These are phyloP conservation scores for Indicator indicator DNA, from an alignment of 2,113 vertebrate species.

Conservation along the genomic window DNA sequence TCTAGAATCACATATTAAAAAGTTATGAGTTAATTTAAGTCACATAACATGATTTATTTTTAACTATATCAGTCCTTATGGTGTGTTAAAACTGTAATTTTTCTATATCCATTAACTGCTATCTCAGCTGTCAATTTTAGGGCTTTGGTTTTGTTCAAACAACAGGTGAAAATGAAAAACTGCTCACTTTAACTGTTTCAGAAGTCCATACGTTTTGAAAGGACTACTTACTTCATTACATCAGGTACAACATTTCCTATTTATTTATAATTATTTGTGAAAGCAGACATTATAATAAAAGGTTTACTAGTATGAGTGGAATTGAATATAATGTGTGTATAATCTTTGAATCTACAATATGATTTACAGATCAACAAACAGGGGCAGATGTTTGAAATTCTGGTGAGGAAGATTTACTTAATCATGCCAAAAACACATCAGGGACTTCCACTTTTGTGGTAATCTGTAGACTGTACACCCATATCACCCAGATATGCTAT, in stretches of 20 bases:
- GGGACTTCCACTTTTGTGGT: neutral
- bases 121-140: neutral
- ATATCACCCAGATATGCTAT: slow-evolving; percentile 11
- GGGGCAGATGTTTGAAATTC: slow-evolving; percentile 54
- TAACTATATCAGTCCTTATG: neutral
- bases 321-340: neutral
- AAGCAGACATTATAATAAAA: neutral
- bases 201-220: neutral
- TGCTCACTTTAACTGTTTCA: neutral
- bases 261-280: neutral
- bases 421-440: slow-evolving; percentile 29
- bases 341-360: neutral
- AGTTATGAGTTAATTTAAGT: neutral
- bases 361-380: neutral
- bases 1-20: slow-evolving; percentile 71
- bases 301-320: neutral
- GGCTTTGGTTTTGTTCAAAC: neutral
- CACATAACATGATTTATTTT: neutral
- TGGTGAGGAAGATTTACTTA: slow-evolving; percentile 51
- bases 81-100: neutral
- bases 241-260: neutral
- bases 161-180: neutral
- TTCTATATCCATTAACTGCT: neutral
- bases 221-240: neutral
- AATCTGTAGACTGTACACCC: neutral